Percentiles rank a stretch among this genome's conserved stretches.
These are phyloP conservation scores for Scaptomyza graminum DNA, from an alignment of 1,140 invertebrate genomes.

Conservation along the genomic window DNA sequence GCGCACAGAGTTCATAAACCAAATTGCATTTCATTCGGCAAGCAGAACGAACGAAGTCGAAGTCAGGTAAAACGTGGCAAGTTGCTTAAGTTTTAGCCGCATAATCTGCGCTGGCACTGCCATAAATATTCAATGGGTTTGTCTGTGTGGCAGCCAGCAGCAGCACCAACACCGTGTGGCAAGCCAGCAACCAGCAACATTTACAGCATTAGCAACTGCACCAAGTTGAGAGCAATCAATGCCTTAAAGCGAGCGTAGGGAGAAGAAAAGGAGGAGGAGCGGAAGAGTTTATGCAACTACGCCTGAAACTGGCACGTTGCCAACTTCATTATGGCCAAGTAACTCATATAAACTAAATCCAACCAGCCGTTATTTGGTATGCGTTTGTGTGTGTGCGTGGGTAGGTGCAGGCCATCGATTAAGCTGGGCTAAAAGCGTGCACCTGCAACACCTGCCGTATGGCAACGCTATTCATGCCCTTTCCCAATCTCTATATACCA, in stretches of 20 bases:
- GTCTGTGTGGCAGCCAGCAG: conserved; percentile 19
- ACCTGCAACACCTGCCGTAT: conserved; percentile 51
- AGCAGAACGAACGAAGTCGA: conserved; percentile 4
- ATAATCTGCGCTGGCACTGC: conserved; percentile 72
- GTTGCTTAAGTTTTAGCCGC: conserved; percentile 75
- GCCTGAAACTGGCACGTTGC: conserved; percentile 36
- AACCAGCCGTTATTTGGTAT: not conserved
- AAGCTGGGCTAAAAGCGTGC: conserved; percentile 42
- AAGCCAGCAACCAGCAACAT: conserved; percentile 31
- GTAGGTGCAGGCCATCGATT: conserved; percentile 64
- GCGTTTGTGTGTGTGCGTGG: conserved; percentile 18
- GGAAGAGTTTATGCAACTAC: not conserved
- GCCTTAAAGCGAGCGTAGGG: conserved; percentile 37
- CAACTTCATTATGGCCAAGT: conserved; percentile 61
- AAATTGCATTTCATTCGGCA: conserved; percentile 73
- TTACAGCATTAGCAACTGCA: conserved; percentile 13
- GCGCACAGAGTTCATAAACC: conserved; percentile 68
- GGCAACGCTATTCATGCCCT: conserved; percentile 45
- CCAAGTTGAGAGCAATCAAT: conserved; percentile 45
- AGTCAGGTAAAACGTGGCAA: conserved; percentile 55
- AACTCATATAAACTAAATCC: conserved; percentile 32
- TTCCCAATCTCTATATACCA: not conserved
- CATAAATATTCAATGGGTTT: conserved; percentile 79
- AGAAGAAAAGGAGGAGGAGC: not conserved
- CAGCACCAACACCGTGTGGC: conserved; percentile 10